These are phyloP conservation scores for Aphrophora alni DNA, from an alignment of 2,888 invertebrate species.

Conservation along the genomic window DNA sequence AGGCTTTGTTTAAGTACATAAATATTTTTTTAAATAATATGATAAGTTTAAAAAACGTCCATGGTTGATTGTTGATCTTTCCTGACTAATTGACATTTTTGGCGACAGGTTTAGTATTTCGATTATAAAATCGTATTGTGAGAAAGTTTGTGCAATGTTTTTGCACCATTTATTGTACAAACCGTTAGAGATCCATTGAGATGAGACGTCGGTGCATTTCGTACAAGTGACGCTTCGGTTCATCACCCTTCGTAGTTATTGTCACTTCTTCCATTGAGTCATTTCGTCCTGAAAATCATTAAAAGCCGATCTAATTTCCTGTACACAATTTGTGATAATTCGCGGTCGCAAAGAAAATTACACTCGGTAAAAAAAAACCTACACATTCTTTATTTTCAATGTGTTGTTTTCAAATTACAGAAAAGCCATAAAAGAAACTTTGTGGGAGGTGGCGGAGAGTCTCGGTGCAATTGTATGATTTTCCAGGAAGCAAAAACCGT, in stretches of 20 bases:
- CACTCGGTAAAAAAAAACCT: neutral
- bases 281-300: neutral
- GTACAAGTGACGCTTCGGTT: neutral
- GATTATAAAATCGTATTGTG: no score
- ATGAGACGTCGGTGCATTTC: neutral
- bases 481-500: neutral
- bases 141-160: no score
- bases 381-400: neutral
- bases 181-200: neutral
- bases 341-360: neutral
- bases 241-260: neutral
- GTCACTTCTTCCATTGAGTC: neutral
- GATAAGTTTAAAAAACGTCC: no score
- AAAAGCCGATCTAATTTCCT: neutral
- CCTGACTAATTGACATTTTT: no score
- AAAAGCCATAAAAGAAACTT: neutral
- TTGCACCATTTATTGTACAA: no score
- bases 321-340: neutral
- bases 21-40: no score
- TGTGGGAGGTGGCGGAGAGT: neutral
- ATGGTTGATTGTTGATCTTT: no score
- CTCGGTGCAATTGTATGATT: neutral
- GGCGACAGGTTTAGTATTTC: no score
- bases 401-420: constrained; percentile 6
- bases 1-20: no score